Conservation (phyloP, 2,797 vertebrate genomes). For the Chelon labrosus region DNA sequence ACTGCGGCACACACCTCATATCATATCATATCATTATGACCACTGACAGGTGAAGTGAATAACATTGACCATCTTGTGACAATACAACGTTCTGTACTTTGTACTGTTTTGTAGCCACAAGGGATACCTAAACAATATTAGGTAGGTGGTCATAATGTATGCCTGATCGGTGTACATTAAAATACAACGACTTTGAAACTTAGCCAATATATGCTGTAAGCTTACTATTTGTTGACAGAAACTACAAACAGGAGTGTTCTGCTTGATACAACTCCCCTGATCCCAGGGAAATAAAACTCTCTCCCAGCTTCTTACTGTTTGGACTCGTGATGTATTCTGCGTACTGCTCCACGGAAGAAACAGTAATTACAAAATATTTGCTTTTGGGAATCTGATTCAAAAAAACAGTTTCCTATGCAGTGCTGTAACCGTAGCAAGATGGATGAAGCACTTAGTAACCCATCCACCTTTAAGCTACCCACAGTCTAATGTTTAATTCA, state of each 20-base stretch:
- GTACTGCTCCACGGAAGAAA: background rate
- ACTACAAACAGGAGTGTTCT: background rate
- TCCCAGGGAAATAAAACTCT: background rate
- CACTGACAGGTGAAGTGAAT: too few species aligned
- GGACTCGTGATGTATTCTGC: slow-evolving; percentile 4
- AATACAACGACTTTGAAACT: background rate
- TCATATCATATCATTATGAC: too few species aligned
- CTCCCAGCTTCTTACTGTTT: background rate
- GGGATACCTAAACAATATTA: too few species aligned
- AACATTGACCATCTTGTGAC: too few species aligned
- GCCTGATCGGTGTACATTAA: background rate
- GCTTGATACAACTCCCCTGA: background rate
- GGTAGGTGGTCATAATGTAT: too few species aligned
- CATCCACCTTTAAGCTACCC: slow-evolving; percentile 30
- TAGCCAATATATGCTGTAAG: background rate
- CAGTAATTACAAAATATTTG: slow-evolving; percentile 12
- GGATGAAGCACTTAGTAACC: slow-evolving; percentile 37
- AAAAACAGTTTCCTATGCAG: background rate
- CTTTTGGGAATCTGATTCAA: background rate
- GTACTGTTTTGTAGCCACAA: too few species aligned
- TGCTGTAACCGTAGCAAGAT: slow-evolving; percentile 4
- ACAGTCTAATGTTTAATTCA: slow-evolving; percentile 39
- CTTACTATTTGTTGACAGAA: slow-evolving; percentile 1
- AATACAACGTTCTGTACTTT: too few species aligned
- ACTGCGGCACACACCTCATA: too few species aligned